phyloP scores from a whole-genome alignment of 2,797 vertebrate genomes.

The Craterocephalus amniculus region DNA sequence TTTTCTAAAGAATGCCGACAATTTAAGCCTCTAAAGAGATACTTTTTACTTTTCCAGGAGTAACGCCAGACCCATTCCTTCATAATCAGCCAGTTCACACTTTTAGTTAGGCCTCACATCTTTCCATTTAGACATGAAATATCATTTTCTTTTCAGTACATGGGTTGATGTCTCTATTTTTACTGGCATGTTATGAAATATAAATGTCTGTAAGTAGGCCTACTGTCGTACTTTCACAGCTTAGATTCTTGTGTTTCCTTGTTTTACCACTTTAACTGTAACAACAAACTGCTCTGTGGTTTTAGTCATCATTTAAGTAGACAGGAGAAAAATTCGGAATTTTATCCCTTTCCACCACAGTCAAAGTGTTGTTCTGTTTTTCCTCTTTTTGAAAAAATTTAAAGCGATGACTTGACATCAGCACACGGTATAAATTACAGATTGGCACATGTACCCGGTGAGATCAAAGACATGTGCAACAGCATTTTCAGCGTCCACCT shows the following conservation, averaged over 20 bases:
- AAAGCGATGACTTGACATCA: constrained; percentile 14
- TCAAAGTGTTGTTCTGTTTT: constrained; percentile 15
- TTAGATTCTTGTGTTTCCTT: constrained; percentile 45
- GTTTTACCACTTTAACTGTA: constrained; percentile 37
- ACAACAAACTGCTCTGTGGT: constrained; percentile 49
- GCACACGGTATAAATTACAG: constrained; percentile 17
- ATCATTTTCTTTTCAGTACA: not conserved
- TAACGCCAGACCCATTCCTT: not conserved
- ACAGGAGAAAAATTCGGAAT: constrained; percentile 46
- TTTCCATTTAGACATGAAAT: constrained; percentile 8
- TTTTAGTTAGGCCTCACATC: not conserved
- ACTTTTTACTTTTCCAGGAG: constrained; percentile 13
- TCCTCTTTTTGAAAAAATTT: not conserved
- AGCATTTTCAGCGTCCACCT: constrained; percentile 16
- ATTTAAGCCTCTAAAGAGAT: constrained; percentile 10
- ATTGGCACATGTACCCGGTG: constrained; percentile 17
- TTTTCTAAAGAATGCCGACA: constrained; percentile 21
- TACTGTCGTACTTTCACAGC: constrained; percentile 39
- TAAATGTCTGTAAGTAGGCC: constrained; percentile 20
- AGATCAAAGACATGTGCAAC: constrained; percentile 39
- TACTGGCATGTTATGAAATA: constrained; percentile 16
- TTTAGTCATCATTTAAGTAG: constrained; percentile 24
- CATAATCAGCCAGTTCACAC: constrained; percentile 10
- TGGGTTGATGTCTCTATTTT: constrained; percentile 15
- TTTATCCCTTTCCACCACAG: constrained; percentile 46